phyloP scores from a whole-genome alignment of 2,113 vertebrate species.

The Thunnus maccoyii region DNA sequence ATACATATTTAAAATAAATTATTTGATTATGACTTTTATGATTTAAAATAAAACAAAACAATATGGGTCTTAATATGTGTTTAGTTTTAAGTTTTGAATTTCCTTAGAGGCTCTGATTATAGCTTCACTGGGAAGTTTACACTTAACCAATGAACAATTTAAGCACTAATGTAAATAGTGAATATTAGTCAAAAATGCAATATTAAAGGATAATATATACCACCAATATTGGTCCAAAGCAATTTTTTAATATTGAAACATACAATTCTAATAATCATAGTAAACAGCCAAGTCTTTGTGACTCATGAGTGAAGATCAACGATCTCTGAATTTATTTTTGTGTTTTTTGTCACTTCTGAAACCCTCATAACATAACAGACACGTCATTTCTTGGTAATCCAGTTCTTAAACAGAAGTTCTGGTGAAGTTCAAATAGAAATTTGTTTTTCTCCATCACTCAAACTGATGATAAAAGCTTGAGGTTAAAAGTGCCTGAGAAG shows the following conservation, averaged over 20 bases:
- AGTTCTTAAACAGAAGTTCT: background rate
- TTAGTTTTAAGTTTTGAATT: too few species aligned
- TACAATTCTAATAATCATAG: background rate
- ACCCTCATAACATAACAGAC: background rate
- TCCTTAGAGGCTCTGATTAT: too few species aligned
- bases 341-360: background rate
- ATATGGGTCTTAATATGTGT: too few species aligned
- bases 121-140: too few species aligned
- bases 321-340: background rate
- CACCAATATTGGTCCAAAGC: too few species aligned
- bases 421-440: background rate
- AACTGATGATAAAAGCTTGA: constrained; percentile 1
- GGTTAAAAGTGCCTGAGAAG: constrained; percentile 39
- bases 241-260: background rate
- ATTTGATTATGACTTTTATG: too few species aligned
- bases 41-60: too few species aligned
- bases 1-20: background rate
- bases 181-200: too few species aligned
- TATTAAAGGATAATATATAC: too few species aligned
- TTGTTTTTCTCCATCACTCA: constrained; percentile 10
- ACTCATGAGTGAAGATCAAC: background rate
- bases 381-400: background rate
- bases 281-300: too few species aligned
- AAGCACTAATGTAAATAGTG: too few species aligned
- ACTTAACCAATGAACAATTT: too few species aligned